A percentile compares a stretch with the other conserved stretches of the same genome.
Conservation (phyloP, 2,113 vertebrate species). For the Lamprologus callipterus region DNA sequence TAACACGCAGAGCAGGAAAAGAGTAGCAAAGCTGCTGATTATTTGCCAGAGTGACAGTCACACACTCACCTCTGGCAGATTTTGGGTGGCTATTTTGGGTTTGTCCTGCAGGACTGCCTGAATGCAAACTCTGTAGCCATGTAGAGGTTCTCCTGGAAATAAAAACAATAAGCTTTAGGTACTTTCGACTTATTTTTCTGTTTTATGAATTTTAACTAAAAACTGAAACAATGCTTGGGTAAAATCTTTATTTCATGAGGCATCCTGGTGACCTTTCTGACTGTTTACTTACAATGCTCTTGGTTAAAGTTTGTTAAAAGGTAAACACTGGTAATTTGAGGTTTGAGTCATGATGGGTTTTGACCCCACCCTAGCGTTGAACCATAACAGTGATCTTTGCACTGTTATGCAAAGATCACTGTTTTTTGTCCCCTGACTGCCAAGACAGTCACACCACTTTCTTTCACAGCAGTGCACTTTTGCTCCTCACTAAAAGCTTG, state of each 20-base stretch:
- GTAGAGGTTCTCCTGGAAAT: conserved; percentile 79
- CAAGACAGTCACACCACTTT: background rate
- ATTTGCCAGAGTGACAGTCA: background rate
- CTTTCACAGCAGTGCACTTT: background rate
- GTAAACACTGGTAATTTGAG: background rate
- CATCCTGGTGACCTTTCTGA: background rate
- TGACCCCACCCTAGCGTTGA: background rate
- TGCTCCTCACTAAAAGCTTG: background rate
- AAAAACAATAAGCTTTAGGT: background rate
- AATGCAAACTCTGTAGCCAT: conserved; percentile 93
- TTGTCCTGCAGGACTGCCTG: conserved; percentile 86
- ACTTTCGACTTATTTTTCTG: background rate
- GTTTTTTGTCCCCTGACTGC: background rate
- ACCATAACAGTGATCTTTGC: background rate
- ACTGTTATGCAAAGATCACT: background rate
- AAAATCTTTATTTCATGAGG: background rate
- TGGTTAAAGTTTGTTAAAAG: background rate
- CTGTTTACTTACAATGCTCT: background rate
- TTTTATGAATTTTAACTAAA: background rate
- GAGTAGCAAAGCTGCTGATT: background rate
- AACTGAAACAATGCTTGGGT: background rate
- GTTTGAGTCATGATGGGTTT: background rate
- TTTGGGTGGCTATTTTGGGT: conserved; percentile 79
- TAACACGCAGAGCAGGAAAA: background rate
- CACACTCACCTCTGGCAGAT: conserved; percentile 79